Base-by-base conservation (phyloP, 1,140 invertebrate genomes). In the Trichonephila inaurata region DNA sequence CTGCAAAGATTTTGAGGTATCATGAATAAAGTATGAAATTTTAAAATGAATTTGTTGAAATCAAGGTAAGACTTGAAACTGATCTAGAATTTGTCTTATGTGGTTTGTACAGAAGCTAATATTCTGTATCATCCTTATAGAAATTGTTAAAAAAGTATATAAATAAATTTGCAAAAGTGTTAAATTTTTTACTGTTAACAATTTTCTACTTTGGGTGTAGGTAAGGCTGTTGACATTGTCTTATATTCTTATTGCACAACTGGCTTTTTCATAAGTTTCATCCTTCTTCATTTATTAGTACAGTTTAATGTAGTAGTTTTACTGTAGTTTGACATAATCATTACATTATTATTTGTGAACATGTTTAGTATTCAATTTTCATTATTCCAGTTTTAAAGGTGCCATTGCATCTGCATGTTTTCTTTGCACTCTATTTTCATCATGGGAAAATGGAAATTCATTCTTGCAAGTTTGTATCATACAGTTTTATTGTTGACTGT, bases 391-490 rank as follows among this genome's bases (percentile, higher is more conserved):
- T 91, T 91, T 33, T 60, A 12, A 51, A 91, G 89, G 58, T 91
- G 89, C 72, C 66, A 81, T 91, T 81, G 89, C 89, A 91, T 81
- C 88, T 72, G 51, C 69, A 40, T 91, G n/a, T 77, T 91, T 72
- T 91, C 82, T 82, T 91, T 61, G 72, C 44, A 72, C 44, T 88
- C 60, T 72, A 60, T 89, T 89, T 89, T 89, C 44, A 81, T 91
- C 89, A 81, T 69, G 51, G 89, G 66, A 81, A 81, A 81, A 81
- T 91, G 66, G 66, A 91, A 91, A 91, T 91, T 81, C 89, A 77
- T 91, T 91, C 89, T 91, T 91, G 89, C 89, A 91, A 91, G 44
- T 91, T 91, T 91, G 66, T 91, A 81, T 91, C 89, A 82, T 91
- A 91, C 69, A 82, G 66, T 91, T 91, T 91, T 91, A 81, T 91